phyloP scores from a whole-genome alignment of 2,113 vertebrate genomes.

The Paraplagusia blochii region DNA sequence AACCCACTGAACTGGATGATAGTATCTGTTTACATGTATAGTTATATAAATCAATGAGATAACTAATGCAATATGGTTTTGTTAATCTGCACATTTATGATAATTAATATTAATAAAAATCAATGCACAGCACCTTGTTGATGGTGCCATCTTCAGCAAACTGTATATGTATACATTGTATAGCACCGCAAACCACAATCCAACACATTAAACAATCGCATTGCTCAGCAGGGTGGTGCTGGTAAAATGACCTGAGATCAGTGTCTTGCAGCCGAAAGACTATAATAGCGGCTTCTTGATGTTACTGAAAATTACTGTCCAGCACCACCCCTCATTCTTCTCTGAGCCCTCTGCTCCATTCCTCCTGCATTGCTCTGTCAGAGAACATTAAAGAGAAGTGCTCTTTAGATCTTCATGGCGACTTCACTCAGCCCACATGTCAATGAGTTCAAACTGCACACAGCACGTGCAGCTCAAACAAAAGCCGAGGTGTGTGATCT shows the following conservation, averaged over 20 bases:
- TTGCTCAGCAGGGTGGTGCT: not conserved
- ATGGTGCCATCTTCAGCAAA: not conserved
- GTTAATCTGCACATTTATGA: not conserved
- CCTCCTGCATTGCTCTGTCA: slow-evolving; percentile 9
- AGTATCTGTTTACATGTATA: slow-evolving; percentile 13
- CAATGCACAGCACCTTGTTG: too few species aligned
- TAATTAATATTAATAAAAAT: too few species aligned
- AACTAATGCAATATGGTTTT: not conserved
- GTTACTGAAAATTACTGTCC: not conserved
- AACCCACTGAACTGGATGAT: slow-evolving; percentile 51
- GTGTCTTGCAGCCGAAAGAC: not conserved
- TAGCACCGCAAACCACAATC: not conserved
- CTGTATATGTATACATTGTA: not conserved
- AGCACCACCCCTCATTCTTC: slow-evolving; percentile 7
- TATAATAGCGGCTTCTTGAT: not conserved
- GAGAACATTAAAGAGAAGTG: slow-evolving; percentile 25
- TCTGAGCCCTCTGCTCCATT: not conserved
- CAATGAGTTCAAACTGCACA: not conserved
- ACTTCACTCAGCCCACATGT: slow-evolving; percentile 17
- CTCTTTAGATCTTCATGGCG: slow-evolving; percentile 33
- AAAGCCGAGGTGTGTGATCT: not conserved
- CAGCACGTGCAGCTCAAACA: not conserved
- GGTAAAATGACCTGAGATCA: not conserved
- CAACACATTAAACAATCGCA: not conserved
- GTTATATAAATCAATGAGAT: not conserved